Conservation (phyloP, 2,113 vertebrate species). For the Poeciliopsis prolifica region DNA sequence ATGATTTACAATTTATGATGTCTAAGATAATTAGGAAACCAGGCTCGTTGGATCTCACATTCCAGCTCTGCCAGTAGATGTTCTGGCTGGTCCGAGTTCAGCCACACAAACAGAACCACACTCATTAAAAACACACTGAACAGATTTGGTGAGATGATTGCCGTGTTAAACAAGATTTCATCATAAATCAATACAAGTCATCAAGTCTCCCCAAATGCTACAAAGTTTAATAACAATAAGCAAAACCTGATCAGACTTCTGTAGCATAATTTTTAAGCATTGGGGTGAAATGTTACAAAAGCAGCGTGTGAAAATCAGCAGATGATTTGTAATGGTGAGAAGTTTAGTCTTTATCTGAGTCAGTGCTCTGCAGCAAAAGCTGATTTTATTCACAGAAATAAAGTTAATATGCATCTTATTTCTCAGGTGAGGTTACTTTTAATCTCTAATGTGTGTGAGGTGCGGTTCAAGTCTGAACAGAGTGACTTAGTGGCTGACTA, state of each 20-base stretch:
- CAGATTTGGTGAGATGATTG: slow-evolving; percentile 52
- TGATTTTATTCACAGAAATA: neutral
- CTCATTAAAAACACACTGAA: slow-evolving; percentile 24
- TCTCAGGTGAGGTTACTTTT: neutral
- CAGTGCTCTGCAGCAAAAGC: slow-evolving; percentile 46
- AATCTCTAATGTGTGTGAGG: neutral
- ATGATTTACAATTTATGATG: neutral
- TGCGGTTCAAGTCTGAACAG: neutral
- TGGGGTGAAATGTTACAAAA: slow-evolving; percentile 50
- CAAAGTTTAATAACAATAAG: slow-evolving; percentile 30
- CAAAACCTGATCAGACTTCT: slow-evolving; percentile 20
- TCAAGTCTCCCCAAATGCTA: slow-evolving; percentile 14
- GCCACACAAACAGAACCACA: slow-evolving; percentile 50
- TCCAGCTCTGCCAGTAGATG: slow-evolving; percentile 73
- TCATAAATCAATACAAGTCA: slow-evolving; percentile 34
- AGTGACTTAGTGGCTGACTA: neutral
- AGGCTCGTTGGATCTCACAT: slow-evolving; percentile 51
- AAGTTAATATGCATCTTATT: neutral
- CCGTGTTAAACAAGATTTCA: slow-evolving; percentile 33
- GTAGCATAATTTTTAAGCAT: slow-evolving; percentile 32
- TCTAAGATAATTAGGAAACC: slow-evolving; percentile 5
- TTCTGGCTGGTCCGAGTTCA: slow-evolving; percentile 55
- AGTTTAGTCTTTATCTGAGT: slow-evolving; percentile 35
- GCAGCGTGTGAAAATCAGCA: slow-evolving; percentile 56
- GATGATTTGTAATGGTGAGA: slow-evolving; percentile 59